These are phyloP conservation scores for Drosophila tani DNA, from an alignment of 1,140 invertebrate genomes.

Conservation along the genomic window DNA sequence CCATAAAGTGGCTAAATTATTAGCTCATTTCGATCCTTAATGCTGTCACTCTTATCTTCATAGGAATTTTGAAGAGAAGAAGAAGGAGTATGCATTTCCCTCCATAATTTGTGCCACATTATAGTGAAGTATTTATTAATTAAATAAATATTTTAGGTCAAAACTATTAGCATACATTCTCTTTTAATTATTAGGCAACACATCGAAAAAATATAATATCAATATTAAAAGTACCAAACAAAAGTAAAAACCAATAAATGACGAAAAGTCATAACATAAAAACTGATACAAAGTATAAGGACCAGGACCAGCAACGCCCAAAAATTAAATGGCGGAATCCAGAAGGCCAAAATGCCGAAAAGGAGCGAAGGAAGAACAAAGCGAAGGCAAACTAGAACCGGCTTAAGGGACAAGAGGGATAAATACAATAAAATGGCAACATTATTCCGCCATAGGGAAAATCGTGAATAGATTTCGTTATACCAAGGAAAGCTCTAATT, in stretches of 20 bases:
- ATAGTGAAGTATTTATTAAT: too few species aligned
- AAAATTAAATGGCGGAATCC: constrained; percentile 58
- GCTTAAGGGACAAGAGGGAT: constrained; percentile 50
- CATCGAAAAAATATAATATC: constrained; percentile 17
- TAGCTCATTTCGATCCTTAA: constrained; percentile 26
- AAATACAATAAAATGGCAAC: constrained; percentile 69
- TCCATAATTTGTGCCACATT: background rate
- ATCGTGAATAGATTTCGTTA: constrained; percentile 73
- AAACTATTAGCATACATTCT: too few species aligned
- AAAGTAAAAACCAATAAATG: constrained; percentile 51
- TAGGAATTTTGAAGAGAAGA: background rate
- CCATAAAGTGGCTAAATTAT: constrained; percentile 68
- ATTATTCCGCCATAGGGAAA: constrained; percentile 60
- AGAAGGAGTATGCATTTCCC: background rate
- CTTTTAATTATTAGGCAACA: constrained; percentile 8
- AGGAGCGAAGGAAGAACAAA: constrained; percentile 25
- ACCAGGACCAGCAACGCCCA: constrained; percentile 54
- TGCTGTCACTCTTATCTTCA: constrained; percentile 30
- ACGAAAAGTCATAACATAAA: constrained; percentile 67
- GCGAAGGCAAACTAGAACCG: constrained; percentile 39
- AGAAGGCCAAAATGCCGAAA: background rate
- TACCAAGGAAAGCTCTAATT: constrained; percentile 13
- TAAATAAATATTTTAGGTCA: too few species aligned
- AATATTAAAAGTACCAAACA: constrained; percentile 60
- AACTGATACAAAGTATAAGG: constrained; percentile 22